phyloP scores from a whole-genome alignment of 2,888 invertebrate species.

The Eilema depressum region DNA sequence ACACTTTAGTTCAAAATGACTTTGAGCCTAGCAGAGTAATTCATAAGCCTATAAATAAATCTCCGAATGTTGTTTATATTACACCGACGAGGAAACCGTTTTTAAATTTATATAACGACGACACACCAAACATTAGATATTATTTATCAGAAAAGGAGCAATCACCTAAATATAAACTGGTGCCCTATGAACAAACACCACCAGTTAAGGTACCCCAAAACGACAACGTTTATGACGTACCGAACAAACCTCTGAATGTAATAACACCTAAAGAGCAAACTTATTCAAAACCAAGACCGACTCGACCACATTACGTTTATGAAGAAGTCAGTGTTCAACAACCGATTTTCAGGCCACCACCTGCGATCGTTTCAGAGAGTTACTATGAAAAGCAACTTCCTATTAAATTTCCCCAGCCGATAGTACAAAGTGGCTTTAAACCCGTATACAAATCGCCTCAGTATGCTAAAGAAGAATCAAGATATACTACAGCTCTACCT shows the following conservation, averaged over 20 bases:
- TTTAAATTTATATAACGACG: constrained; percentile 67
- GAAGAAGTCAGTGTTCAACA: constrained; percentile 63
- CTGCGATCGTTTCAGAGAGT: constrained; percentile 73
- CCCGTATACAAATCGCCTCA: constrained; percentile 66
- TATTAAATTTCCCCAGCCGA: constrained; percentile 59
- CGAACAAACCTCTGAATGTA: constrained; percentile 63
- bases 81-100: constrained; percentile 68
- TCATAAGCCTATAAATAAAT: constrained; percentile 64
- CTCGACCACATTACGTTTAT: constrained; percentile 66
- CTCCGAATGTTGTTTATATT: constrained; percentile 56
- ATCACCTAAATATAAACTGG: constrained; percentile 75
- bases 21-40: constrained; percentile 63
- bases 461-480: constrained; percentile 58
- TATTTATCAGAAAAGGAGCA: constrained; percentile 75
- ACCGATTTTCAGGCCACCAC: constrained; percentile 59
- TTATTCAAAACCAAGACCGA: constrained; percentile 71
- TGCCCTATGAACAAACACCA: constrained; percentile 84
- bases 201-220: constrained; percentile 64
- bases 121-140: constrained; percentile 69
- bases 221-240: constrained; percentile 57
- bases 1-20: constrained; percentile 56
- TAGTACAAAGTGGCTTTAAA: constrained; percentile 76
- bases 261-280: constrained; percentile 68
- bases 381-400: constrained; percentile 76
- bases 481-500: constrained; percentile 57